These are phyloP conservation scores for Brachionus sp. DNA, from an alignment of 1,140 invertebrate genomes.

Conservation along the genomic window DNA sequence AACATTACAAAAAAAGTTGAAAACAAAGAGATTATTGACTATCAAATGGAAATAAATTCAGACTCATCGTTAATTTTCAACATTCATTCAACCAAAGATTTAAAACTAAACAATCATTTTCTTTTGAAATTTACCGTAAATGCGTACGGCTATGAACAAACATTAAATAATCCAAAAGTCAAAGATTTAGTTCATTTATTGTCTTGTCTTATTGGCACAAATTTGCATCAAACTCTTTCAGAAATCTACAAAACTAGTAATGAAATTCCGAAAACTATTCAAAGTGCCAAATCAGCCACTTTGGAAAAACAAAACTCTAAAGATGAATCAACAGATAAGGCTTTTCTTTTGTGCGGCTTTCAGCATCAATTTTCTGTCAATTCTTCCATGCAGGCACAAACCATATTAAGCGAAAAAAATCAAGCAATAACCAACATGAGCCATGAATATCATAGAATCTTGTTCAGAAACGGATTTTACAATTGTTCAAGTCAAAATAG, in stretches of 20 bases:
- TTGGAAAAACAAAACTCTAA: neutral
- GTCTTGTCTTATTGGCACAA: neutral
- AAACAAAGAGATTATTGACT: neutral
- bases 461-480: neutral
- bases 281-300: neutral
- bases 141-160: slow-evolving; percentile 1
- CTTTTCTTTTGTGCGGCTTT: slow-evolving; percentile 20
- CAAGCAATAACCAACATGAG: neutral
- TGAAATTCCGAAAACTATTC: neutral
- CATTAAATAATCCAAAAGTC: neutral
- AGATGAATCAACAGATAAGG: neutral
- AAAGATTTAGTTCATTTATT: neutral
- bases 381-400: neutral
- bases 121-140: slow-evolving; percentile 25
- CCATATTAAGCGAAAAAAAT: neutral
- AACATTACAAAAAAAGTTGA: neutral
- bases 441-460: slow-evolving; percentile 20
- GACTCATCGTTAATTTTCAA: neutral
- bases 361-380: slow-evolving; percentile 31
- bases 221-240: neutral
- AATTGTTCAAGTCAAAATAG: neutral
- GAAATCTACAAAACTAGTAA: neutral
- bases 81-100: slow-evolving; percentile 14
- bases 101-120: neutral
- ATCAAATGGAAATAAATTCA: slow-evolving; percentile 11